These are phyloP conservation scores for Heterocephalus glaber DNA, from an alignment of 2,113 vertebrate species.

Conservation along the genomic window DNA sequence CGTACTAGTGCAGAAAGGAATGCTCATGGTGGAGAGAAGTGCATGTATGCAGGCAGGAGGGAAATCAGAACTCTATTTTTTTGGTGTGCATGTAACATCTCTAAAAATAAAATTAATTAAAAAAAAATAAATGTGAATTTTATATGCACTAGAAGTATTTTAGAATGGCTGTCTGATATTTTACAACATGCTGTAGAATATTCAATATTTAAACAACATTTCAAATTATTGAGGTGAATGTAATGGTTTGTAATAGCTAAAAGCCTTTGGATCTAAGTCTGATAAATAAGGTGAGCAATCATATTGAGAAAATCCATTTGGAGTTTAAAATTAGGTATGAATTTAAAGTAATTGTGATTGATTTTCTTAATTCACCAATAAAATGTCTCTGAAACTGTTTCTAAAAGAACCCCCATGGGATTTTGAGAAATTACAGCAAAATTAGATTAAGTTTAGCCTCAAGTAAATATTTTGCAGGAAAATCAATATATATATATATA, in stretches of 20 bases:
- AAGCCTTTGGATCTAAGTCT: neutral
- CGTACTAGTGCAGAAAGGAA: neutral
- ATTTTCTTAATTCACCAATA: conserved; percentile 66
- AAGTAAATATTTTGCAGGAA: neutral
- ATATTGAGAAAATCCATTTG: conserved; percentile 53
- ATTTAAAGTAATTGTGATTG: conserved; percentile 72
- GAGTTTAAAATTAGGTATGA: conserved; percentile 64
- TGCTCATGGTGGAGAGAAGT: rapidly evolving
- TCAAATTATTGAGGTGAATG: neutral
- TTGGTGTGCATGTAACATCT: neutral
- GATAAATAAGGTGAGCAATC: conserved; percentile 47
- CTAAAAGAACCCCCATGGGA: neutral
- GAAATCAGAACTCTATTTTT: neutral
- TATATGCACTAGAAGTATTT: neutral
- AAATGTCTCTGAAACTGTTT: conserved; percentile 55
- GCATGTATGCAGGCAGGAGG: rapidly evolving
- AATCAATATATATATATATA: neutral
- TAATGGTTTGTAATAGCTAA: conserved; percentile 38
- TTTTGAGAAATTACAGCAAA: neutral
- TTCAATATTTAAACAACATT: neutral
- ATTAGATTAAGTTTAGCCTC: neutral
- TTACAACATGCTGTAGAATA: neutral
- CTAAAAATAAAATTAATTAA: neutral
- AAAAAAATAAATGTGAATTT: neutral
- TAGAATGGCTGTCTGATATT: neutral